Evolutionary conservation across 2,113 vertebrate species (phyloP), one percentile per base, ranked within the genome.

Genomic region (Vimba vimba): DNA sequence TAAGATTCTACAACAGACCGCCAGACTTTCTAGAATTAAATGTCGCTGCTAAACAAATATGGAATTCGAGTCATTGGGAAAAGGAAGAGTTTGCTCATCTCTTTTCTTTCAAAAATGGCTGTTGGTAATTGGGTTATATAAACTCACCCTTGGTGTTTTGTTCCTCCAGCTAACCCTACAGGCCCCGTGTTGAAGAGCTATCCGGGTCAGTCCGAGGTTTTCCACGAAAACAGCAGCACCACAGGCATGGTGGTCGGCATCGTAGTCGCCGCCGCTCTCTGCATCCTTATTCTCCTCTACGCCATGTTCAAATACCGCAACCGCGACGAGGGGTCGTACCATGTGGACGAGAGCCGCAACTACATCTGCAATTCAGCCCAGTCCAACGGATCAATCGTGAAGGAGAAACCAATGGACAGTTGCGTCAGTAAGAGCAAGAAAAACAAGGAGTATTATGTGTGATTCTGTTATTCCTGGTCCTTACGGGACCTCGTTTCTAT

Each of bases 231-330:
- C 86, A 99, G 97, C 95, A 98, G 97, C 92, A 99, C 98, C 1
- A 99, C 97, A 0, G 98, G 98, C 76, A 99, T 99, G 98, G 98
- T 99, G 78, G 98, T 99, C 0, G 98, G 98, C 84, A 99, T 99
- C 0, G 97, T 99, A 39, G 97, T 97, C 0, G 98, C 98, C 0
- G 98, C 98, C 0, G 98, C 98, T 0, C 95, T 99, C 36, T 99
- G 98, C 90, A 99, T 99, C 91, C 97, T 99, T 92, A 99, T 99
- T 89, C 97, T 99, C 43, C 97, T 99, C 75, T 99, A 99, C 25
- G 98, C 98, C 85, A 99, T 99, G 98, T 99, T 99, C 96, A 99
- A 99, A 90, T 99, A 99, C 94, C 95, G 98, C 88, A 99, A 99
- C 92, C 95, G 98, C 45, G 98, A 99, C 85, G 47, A 77, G 50